A percentile compares a stretch with the other conserved stretches of the same genome.
Evolutionary conservation across 2,797 vertebrate species (phyloP).

Genomic region (Melanotaenia trifasciata): DNA sequence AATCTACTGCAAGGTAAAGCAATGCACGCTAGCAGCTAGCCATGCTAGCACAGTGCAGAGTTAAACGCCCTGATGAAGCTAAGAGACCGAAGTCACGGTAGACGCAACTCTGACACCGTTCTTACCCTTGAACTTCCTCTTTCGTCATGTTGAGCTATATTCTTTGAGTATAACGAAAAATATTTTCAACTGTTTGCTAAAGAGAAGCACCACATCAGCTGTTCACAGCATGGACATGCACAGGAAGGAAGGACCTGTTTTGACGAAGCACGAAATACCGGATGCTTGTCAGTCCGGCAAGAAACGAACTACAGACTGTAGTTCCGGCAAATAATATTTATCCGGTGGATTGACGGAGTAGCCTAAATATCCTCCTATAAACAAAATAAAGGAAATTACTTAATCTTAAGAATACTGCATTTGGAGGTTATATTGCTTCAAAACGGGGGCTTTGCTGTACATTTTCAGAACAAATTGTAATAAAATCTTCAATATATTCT

Average conservation of each 20-base stretch:
- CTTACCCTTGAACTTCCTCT: constrained; percentile 83
- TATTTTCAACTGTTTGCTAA: constrained; percentile 23
- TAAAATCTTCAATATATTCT: background rate
- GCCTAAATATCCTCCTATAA: constrained; percentile 8
- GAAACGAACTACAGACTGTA: constrained; percentile 57
- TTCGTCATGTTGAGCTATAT: constrained; percentile 79
- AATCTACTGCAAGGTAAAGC: constrained; percentile 63
- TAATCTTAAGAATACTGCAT: background rate
- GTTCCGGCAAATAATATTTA: constrained; percentile 47
- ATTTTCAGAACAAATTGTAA: background rate
- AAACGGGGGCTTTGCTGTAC: background rate
- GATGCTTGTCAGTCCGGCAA: constrained; percentile 55
- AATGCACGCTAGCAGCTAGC: constrained; percentile 51
- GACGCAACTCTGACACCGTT: background rate
- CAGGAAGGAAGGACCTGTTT: constrained; percentile 68
- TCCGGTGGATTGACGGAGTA: background rate
- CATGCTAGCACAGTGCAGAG: constrained; percentile 20
- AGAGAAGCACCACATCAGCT: constrained; percentile 62
- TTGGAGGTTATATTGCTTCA: background rate
- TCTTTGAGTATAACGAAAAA: constrained; percentile 27
- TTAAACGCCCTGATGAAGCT: background rate
- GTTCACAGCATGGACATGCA: constrained; percentile 62
- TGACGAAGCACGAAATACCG: constrained; percentile 50
- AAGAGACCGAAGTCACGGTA: background rate
- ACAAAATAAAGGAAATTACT: background rate